phyloP scores from a whole-genome alignment of 2,113 vertebrate genomes.

The Nicator chloris region DNA sequence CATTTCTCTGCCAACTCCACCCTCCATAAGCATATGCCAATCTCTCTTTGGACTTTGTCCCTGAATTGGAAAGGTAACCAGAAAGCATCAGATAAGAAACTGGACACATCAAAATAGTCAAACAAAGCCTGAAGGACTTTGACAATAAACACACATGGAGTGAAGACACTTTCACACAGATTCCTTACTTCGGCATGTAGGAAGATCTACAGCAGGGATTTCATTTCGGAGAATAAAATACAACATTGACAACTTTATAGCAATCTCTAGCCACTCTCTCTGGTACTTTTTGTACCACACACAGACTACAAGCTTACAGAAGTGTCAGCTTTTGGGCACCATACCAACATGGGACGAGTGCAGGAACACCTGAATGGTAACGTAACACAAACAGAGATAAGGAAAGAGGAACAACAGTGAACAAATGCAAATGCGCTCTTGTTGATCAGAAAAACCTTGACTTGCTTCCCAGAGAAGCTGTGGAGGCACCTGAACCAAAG shows the following conservation, averaged over 20 bases:
- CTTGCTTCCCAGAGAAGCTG: background rate
- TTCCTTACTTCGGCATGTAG: background rate
- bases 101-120: constrained; percentile 55
- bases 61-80: constrained; percentile 27
- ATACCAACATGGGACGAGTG: background rate
- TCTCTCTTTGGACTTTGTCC: constrained; percentile 37
- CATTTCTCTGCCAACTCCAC: constrained; percentile 17
- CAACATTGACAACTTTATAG: background rate
- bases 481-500: background rate
- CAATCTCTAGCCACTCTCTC: background rate
- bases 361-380: background rate
- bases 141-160: constrained; percentile 8
- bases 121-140: constrained; percentile 61
- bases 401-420: background rate
- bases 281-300: background rate
- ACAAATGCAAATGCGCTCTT: background rate
- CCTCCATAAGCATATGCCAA: background rate
- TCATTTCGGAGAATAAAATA: background rate
- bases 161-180: background rate
- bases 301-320: background rate
- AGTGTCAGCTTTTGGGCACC: background rate
- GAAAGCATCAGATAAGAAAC: constrained; percentile 58
- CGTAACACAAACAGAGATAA: constrained; percentile 10
- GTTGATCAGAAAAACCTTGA: background rate
- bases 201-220: background rate